A percentile compares a stretch with the other conserved stretches of the same genome.
Evolutionary conservation across 37 sponge, comb jelly and placozoan genomes (phyloP).

Genomic region (Oopsacas minuta): DNA sequence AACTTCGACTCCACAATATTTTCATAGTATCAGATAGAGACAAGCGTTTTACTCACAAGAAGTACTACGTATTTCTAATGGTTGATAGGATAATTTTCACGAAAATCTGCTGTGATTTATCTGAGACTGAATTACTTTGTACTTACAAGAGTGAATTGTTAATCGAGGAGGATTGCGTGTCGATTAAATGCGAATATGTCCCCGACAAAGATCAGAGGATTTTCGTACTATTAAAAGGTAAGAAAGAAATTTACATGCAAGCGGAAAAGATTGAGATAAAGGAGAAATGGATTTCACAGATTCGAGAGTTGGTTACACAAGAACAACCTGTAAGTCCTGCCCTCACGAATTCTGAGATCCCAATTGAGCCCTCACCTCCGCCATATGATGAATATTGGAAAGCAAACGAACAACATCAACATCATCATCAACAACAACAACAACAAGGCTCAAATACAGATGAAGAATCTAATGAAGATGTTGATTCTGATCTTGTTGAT

Average conservation of each 20-base stretch:
- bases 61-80: background rate
- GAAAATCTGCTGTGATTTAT: background rate
- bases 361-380: too few species aligned
- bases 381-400: too few species aligned
- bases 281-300: background rate
- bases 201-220: background rate
- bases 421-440: too few species aligned
- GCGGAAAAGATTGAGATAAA: background rate
- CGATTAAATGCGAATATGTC: background rate
- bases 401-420: too few species aligned
- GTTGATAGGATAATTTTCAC: background rate
- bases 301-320: background rate
- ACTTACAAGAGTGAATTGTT: background rate
- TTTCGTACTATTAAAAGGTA: background rate
- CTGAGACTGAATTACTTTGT: background rate
- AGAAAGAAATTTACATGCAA: background rate
- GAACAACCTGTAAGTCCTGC: too few species aligned
- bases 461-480: background rate
- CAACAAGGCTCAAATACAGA: too few species aligned
- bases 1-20: background rate
- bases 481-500: background rate
- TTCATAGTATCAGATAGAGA: background rate
- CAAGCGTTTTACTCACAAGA: background rate
- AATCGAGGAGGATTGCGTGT: background rate
- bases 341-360: too few species aligned